Conservation (phyloP, 2,113 vertebrate species). For the Potamarius usumacintae region DNA sequence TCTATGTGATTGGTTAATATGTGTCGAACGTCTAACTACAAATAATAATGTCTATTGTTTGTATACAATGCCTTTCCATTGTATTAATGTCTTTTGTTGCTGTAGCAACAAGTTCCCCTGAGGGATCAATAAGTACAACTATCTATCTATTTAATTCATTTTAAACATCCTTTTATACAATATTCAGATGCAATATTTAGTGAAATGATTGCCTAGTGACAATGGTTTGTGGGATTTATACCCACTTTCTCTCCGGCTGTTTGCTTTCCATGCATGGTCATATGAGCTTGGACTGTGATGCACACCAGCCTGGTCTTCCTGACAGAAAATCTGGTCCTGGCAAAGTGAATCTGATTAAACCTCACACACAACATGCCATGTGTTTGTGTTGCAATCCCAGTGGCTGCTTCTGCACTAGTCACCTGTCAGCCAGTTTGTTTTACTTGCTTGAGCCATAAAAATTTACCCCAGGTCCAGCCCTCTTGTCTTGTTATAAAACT, state of each 20-base stretch:
- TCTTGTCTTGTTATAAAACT: neutral
- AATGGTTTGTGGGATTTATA: constrained; percentile 9
- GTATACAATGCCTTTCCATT: no score
- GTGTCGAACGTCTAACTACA: neutral
- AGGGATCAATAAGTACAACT: neutral
- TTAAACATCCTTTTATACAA: neutral
- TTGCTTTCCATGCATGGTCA: constrained; percentile 26
- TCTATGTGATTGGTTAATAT: neutral
- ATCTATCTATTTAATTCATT: neutral
- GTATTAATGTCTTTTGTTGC: neutral
- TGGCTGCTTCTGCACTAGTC: constrained; percentile 34
- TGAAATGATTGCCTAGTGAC: neutral
- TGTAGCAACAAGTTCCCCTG: neutral
- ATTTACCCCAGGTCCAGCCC: neutral
- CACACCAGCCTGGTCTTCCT: constrained; percentile 32
- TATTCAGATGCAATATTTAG: neutral
- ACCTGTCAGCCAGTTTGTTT: constrained; percentile 47
- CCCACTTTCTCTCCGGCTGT: constrained; percentile 16
- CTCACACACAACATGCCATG: constrained; percentile 15
- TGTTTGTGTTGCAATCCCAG: constrained; percentile 42
- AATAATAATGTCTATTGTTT: neutral
- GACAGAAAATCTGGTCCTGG: constrained; percentile 50
- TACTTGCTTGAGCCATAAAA: constrained; percentile 28
- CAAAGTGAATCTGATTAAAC: constrained; percentile 44
- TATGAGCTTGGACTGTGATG: constrained; percentile 18